Conservation (phyloP, 92 coral and sea anemone species). For the Actinernus sp. region DNA sequence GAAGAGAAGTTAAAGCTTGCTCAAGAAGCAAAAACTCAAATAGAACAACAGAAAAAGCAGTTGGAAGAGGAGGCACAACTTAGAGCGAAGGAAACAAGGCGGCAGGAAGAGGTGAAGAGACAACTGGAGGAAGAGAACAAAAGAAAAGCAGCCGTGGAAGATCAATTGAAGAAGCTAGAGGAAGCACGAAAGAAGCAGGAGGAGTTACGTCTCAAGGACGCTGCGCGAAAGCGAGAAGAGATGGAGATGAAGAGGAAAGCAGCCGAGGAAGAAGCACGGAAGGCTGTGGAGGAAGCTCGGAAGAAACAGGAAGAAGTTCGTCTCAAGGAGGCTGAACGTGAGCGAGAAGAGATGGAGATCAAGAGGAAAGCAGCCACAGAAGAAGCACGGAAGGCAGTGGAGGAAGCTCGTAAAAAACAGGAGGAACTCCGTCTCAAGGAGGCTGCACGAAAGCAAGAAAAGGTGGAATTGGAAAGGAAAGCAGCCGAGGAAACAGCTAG, state of each 20-base stretch:
- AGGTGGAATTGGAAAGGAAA: not conserved
- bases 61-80: too few species aligned
- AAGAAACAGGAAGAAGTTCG: not conserved
- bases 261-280: not conserved
- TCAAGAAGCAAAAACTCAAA: too few species aligned
- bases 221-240: not conserved
- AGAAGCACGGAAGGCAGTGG: not conserved
- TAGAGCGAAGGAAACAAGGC: too few species aligned
- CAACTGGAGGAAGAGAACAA: not conserved
- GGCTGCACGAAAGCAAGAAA: not conserved
- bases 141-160: not conserved
- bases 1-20: too few species aligned
- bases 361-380: not conserved
- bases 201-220: not conserved
- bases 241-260: not conserved
- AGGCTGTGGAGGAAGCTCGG: not conserved
- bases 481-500: not conserved
- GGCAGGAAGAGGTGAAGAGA: too few species aligned
- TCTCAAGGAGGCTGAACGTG: not conserved
- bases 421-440: not conserved
- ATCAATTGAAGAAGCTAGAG: not conserved
- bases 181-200: not conserved
- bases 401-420: not conserved
- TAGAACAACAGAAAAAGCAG: too few species aligned
- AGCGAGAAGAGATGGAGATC: not conserved